Evolutionary conservation across 2,797 vertebrate genomes (phyloP).

Genomic region (Sebastes hubbsi): DNA sequence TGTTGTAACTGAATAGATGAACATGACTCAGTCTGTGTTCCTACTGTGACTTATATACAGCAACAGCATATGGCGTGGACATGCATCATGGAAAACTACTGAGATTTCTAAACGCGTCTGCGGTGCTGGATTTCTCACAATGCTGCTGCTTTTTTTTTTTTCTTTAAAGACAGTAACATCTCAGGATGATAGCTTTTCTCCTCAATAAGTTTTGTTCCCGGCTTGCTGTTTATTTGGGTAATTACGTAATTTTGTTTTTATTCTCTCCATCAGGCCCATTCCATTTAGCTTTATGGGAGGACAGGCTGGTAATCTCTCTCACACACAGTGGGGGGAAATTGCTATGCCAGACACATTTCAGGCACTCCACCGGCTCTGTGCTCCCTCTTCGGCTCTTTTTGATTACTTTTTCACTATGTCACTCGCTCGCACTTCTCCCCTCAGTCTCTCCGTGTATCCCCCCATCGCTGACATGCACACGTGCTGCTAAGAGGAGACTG

Average conservation of each 20-base stretch:
- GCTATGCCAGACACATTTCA: conserved; percentile 74
- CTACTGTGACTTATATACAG: conserved; percentile 4
- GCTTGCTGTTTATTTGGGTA: conserved; percentile 65
- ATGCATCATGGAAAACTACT: conserved; percentile 52
- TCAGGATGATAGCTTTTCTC: conserved; percentile 42
- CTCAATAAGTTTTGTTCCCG: conserved; percentile 39
- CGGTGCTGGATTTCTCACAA: conserved; percentile 2
- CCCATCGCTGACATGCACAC: conserved; percentile 63
- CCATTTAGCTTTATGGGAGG: conserved; percentile 74
- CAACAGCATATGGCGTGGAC: conserved; percentile 33
- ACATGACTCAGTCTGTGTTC: neutral
- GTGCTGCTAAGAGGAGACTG: conserved; percentile 75
- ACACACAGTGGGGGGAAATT: conserved; percentile 63
- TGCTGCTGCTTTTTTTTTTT: neutral
- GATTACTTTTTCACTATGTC: conserved; percentile 71
- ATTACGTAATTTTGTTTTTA: conserved; percentile 70
- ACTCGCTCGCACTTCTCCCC: conserved; percentile 47
- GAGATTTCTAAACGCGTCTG: neutral
- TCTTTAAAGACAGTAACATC: conserved; percentile 18
- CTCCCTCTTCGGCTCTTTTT: conserved; percentile 67
- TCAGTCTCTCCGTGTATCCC: conserved; percentile 26
- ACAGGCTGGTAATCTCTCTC: conserved; percentile 68
- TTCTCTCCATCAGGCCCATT: conserved; percentile 65
- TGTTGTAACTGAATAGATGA: neutral
- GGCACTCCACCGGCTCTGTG: conserved; percentile 51